Conservation (phyloP, 2,797 vertebrate species). For the Gouania willdenowi region DNA sequence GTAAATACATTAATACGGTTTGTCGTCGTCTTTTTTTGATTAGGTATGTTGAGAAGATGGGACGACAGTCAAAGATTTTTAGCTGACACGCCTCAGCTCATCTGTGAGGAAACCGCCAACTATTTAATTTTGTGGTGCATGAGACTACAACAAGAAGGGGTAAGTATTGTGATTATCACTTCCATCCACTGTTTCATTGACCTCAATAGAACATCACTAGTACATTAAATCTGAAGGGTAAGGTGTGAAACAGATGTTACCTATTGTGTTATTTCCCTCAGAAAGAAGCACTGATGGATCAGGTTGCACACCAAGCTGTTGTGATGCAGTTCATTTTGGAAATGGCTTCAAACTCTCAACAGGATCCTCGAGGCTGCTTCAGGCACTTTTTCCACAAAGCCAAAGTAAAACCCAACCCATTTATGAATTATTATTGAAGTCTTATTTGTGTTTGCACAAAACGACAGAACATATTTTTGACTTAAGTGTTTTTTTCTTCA, state of each 20-base stretch:
- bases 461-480: no score
- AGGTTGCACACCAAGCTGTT: conserved; percentile 96
- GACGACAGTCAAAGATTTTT: conserved; percentile 95
- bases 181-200: no score
- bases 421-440: no score
- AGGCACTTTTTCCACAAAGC: conserved; percentile 97
- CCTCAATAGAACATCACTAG: no score
- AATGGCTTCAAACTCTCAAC: conserved; percentile 88
- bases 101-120: conserved; percentile 91
- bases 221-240: no score
- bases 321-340: conserved; percentile 98
- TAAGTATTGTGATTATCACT: conserved; percentile 37
- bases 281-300: conserved; percentile 96
- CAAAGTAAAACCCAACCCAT: conserved; percentile 91
- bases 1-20: neutral
- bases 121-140: conserved; percentile 96
- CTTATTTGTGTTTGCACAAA: no score
- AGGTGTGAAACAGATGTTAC: no score
- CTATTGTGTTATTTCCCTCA: conserved; percentile 40
- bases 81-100: conserved; percentile 88
- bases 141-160: conserved; percentile 91
- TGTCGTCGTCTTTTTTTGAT: neutral
- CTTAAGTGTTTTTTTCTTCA: neutral
- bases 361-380: conserved; percentile 94
- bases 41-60: conserved; percentile 96